These are phyloP conservation scores for Cryptoprocta ferox DNA, from an alignment of 2,797 vertebrate species.

Conservation along the genomic window DNA sequence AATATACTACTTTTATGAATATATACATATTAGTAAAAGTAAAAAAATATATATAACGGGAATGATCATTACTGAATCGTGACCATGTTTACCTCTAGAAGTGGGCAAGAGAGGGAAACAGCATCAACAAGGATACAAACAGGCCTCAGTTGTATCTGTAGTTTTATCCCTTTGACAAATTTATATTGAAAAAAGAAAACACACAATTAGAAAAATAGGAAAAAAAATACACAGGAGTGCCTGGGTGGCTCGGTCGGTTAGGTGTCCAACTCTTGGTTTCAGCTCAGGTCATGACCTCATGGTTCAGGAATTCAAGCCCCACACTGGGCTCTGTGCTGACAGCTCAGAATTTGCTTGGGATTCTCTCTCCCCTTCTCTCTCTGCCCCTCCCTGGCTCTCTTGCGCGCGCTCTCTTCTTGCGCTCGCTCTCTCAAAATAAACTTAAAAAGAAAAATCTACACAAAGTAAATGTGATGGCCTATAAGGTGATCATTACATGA, in stretches of 20 bases:
- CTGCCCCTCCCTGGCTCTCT: too few species aligned
- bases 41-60: neutral
- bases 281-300: too few species aligned
- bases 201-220: neutral
- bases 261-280: too few species aligned
- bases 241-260: too few species aligned
- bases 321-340: too few species aligned
- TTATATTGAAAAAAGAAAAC: neutral
- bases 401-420: too few species aligned
- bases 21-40: neutral
- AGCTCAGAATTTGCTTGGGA: too few species aligned
- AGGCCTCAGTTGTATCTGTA: neutral
- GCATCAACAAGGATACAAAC: neutral
- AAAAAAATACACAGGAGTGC: neutral
- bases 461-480: neutral
- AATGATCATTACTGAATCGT: slow-evolving; percentile 10
- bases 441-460: neutral
- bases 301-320: too few species aligned
- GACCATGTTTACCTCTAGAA: neutral
- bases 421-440: too few species aligned
- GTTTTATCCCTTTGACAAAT: slow-evolving; percentile 38
- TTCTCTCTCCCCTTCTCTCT: too few species aligned
- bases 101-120: neutral
- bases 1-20: neutral
- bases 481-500: neutral